Base-by-base conservation (phyloP, 2,797 vertebrate species). In the Pantherophis alleghaniensis region DNA sequence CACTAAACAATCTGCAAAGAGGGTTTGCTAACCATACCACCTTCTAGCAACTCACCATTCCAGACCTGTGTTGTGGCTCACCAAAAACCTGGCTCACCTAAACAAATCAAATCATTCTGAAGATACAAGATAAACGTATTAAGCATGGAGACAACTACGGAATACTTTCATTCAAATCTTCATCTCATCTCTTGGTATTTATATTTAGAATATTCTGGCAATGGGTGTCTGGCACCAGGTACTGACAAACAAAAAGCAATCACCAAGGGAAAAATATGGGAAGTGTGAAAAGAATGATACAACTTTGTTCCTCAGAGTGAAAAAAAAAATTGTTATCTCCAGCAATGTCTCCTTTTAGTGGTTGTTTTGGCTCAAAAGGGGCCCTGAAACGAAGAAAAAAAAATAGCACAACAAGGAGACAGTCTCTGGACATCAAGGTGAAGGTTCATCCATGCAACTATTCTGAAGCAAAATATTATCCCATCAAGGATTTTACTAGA, bases 321-420 rank as follows among this genome's bases (percentile, higher is more conserved):
- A 93, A 96, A 94, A 47, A 92, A 96, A 96, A 95, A 74, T 20
- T 18, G 95, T 95, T 96, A 96, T 97, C 97, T 90, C 93, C 87
- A 96, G 94, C 90, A 93, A 96, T 97, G 96, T 97, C 93, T 89
- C 94, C 89, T 94, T 95, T 83, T 37, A 96, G 95, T 96, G 94
- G 96, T 94, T 96, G 93, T 95, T 96, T 96, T 92, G 96, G 92
- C 94, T 96, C 95, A 95, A 94, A 95, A 96, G 95, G 93, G 94
- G 93, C 96, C 96, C 96, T 95, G 95, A 96, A 97, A 97, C 95
- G 92, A 96, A 96, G 94, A 95, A 93, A 96, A 97, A 95, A 97
- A 95, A 96, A 96, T 96, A 97, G 96, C 96, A 96, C 51, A 96
- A 95, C 95, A 94, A 93, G 94, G 92, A 97, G 63, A 89, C 95